Conservation (phyloP, 2,113 vertebrate species). For the Ovis canadensis region DNA sequence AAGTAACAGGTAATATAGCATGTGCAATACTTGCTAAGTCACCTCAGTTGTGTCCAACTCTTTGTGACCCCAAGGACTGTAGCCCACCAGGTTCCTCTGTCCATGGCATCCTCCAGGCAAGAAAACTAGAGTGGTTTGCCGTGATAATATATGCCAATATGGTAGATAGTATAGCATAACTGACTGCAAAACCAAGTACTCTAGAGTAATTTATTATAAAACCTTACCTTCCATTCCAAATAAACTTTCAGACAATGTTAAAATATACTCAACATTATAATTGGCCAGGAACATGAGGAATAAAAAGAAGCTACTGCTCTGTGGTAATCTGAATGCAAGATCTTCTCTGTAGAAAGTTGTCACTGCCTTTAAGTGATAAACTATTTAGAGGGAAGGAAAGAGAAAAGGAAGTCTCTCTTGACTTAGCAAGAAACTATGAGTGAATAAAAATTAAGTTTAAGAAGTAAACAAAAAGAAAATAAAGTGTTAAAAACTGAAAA, state of each 20-base stretch:
- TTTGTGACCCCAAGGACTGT: background rate
- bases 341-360: background rate
- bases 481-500: background rate
- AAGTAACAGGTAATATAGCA: background rate
- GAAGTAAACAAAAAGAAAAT: background rate
- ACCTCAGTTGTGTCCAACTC: background rate
- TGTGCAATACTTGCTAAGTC: background rate
- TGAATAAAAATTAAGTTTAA: background rate
- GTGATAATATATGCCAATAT: background rate
- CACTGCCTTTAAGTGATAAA: background rate
- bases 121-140: background rate
- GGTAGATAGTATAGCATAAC: background rate
- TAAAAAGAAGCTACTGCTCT: background rate
- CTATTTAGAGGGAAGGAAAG: background rate
- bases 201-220: background rate
- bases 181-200: background rate
- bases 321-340: background rate
- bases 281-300: background rate
- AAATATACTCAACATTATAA: background rate
- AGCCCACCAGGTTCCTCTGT: background rate
- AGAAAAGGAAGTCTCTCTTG: background rate
- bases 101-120: background rate
- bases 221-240: background rate
- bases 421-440: background rate
- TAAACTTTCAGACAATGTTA: background rate